phyloP scores from a whole-genome alignment of 2,797 vertebrate species.

The Anableps anableps region DNA sequence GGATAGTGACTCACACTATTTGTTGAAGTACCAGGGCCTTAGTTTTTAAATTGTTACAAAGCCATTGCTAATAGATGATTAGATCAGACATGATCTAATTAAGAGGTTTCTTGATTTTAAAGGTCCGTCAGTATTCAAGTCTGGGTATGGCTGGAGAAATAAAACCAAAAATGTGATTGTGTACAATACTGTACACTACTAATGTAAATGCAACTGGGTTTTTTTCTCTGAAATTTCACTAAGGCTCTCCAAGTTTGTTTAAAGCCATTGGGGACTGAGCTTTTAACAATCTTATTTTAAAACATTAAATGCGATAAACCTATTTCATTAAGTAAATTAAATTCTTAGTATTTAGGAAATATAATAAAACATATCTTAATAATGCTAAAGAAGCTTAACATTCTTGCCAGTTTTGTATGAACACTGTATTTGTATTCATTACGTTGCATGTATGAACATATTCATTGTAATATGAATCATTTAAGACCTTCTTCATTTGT shows the following conservation, averaged over 20 bases:
- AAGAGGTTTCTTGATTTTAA: neutral
- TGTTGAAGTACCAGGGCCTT: too few species aligned
- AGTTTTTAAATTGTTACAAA: too few species aligned
- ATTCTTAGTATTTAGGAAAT: neutral
- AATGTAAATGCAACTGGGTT: neutral
- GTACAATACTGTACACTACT: neutral
- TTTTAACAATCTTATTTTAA: too few species aligned
- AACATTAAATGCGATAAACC: neutral
- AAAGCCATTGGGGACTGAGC: neutral
- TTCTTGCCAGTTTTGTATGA: neutral
- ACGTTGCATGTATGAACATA: neutral
- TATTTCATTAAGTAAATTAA: neutral
- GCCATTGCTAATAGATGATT: too few species aligned
- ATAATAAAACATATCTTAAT: neutral
- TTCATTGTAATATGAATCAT: neutral
- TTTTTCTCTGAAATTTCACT: neutral
- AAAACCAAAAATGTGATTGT: neutral
- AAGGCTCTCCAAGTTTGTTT: neutral
- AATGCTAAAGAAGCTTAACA: neutral
- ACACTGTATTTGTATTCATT: neutral
- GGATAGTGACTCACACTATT: too few species aligned
- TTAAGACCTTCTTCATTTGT: conserved; percentile 1
- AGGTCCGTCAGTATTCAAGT: neutral
- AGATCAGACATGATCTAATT: neutral
- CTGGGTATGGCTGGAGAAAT: neutral